Evolutionary conservation across 2,797 vertebrate genomes (phyloP).

Genomic region (Melanotaenia parkinsoni): DNA sequence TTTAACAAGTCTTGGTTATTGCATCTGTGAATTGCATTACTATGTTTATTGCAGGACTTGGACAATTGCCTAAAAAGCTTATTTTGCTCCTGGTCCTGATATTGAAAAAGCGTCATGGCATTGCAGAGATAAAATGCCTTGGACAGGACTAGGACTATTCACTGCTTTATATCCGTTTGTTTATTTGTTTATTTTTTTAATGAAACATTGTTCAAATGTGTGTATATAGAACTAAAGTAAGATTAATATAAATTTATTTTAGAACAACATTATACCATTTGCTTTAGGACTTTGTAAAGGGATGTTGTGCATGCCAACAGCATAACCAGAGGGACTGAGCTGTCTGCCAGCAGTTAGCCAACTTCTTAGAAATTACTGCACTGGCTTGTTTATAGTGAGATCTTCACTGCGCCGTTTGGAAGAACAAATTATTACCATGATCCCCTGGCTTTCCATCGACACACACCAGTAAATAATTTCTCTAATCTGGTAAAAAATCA

Average conservation of each 20-base stretch:
- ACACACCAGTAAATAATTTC: not conserved
- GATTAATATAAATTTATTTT: not conserved
- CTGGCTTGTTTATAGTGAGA: not conserved
- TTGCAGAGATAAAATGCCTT: conserved; percentile 15
- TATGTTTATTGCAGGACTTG: conserved; percentile 79
- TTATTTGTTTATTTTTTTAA: conserved; percentile 7
- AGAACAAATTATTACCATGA: not conserved
- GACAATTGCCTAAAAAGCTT: conserved; percentile 76
- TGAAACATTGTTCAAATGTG: not conserved
- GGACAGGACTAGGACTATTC: conserved; percentile 17
- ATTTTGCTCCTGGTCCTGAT: conserved; percentile 67
- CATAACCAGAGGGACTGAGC: not conserved
- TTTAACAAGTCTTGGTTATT: conserved; percentile 84
- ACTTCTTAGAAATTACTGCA: not conserved
- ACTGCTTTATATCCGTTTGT: conserved; percentile 21
- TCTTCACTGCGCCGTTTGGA: not conserved
- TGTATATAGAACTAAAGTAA: not conserved
- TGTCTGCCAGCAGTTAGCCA: no score
- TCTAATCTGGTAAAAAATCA: not conserved
- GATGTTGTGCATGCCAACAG: not conserved
- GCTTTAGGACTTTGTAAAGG: not conserved
- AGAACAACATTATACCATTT: not conserved
- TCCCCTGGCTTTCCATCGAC: not conserved
- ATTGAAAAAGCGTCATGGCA: conserved; percentile 49
- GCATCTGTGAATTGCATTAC: conserved; percentile 82